Evolutionary conservation across 2,888 invertebrate species (phyloP).

Genomic region (Polia nebulosa): DNA sequence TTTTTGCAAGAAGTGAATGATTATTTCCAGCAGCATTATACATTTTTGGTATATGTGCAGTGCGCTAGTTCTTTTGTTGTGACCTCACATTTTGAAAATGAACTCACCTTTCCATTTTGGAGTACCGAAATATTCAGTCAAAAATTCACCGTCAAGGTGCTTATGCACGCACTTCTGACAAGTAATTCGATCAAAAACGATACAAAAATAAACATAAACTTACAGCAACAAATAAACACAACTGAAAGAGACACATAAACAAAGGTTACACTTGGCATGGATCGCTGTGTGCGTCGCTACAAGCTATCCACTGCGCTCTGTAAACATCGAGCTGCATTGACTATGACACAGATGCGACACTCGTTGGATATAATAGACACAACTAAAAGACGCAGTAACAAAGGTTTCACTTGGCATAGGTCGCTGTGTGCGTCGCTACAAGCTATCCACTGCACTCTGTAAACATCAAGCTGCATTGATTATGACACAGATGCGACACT

Average conservation of each 20-base stretch:
- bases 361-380: constrained; percentile 4
- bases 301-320: constrained; percentile 65
- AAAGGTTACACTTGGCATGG: constrained; percentile 75
- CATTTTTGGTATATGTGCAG: no score
- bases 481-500: constrained; percentile 59
- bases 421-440: constrained; percentile 62
- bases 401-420: constrained; percentile 67
- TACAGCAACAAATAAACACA: constrained; percentile 6
- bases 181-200: no score
- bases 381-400: constrained; percentile 45
- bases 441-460: constrained; percentile 65
- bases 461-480: constrained; percentile 67
- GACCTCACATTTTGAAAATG: no score
- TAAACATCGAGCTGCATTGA: constrained; percentile 68
- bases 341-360: constrained; percentile 59
- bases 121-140: no score
- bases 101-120: no score
- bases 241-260: constrained; percentile 70
- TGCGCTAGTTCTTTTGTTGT: no score
- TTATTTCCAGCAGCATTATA: no score
- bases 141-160: no score
- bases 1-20: no score
- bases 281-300: constrained; percentile 61
- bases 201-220: neutral
- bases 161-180: no score